Base-by-base conservation (phyloP, 2,113 vertebrate genomes). In the Crypturellus undulatus region DNA sequence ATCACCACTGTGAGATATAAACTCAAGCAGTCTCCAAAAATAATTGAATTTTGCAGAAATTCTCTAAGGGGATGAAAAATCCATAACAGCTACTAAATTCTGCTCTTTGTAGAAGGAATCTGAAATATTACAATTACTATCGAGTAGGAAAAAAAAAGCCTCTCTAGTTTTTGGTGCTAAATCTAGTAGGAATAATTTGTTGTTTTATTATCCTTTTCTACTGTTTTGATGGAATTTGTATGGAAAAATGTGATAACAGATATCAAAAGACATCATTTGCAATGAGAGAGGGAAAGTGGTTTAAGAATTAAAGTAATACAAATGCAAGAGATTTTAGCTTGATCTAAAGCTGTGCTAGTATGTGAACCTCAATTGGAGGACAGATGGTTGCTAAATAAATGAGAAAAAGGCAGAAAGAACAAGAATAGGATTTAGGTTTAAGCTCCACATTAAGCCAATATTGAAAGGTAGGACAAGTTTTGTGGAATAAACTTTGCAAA, bases 1-100 rank as follows among this genome's bases (percentile, higher is more conserved):
- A 97, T 96, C 78, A 97, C 95, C 93, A 81, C 56, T 17, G 34
- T 32, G 59, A 96, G 91, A 93, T 93, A 97, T 30, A 95, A 96
- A 94, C 69, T 88, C 64, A 87, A 93, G 91, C 80, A 79, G 93
- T 54, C 93, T 94, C 83, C 90, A 91, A 97, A 97, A 97, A 96
- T 96, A 97, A 98, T 96, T 95, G 94, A 94, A 96, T 96, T 96
- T 97, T 93, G 91, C 43, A 92, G 84, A 91, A 96, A 97, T 97
- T 96, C 97, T 97, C 96, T 77, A 78, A 92, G 95, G 96, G 88
- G 58, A 43, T 60, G 70, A 95, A 96, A 93, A 94, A 96, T 96
- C 93, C 84, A 91, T 95, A 94, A 87, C 30, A 87, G 63, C 79
- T 85, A 95, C 97, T 96, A 94, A 95, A 95, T 96, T 95, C 89